Percentiles rank a stretch among this genome's conserved stretches.
These are phyloP conservation scores for Anodontia alba DNA, from an alignment of 2,888 invertebrate genomes.

Conservation along the genomic window DNA sequence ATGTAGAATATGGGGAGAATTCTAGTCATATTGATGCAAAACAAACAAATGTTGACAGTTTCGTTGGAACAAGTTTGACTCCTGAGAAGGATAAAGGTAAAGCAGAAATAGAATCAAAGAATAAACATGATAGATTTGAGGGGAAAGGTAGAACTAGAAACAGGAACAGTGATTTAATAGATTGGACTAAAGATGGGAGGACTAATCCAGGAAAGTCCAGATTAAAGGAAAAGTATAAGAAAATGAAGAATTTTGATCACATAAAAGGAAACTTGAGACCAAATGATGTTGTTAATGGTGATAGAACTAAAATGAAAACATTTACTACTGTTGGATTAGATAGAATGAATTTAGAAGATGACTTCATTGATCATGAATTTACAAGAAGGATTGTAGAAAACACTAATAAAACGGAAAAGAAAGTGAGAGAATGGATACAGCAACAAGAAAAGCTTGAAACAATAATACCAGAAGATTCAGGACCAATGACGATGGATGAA, in stretches of 20 bases:
- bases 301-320: not conserved
- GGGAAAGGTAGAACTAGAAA: not conserved
- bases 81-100: conserved; percentile 34
- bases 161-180: not conserved
- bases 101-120: not conserved
- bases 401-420: conserved; percentile 23
- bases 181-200: not conserved
- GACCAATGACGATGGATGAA: conserved; percentile 52
- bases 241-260: not conserved
- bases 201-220: not conserved
- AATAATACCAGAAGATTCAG: conserved; percentile 1
- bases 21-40: conserved; percentile 33
- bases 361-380: conserved; percentile 20
- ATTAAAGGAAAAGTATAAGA: not conserved
- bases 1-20: not conserved
- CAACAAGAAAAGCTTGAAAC: conserved; percentile 35
- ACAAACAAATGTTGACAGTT: conserved; percentile 46
- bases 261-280: not conserved
- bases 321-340: not conserved
- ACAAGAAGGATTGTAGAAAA: conserved; percentile 5
- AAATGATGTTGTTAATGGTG: not conserved
- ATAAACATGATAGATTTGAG: not conserved
- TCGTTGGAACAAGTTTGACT: conserved; percentile 47
- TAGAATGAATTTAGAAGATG: conserved; percentile 8
- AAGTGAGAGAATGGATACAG: conserved; percentile 58